Evolutionary conservation across 2,113 vertebrate genomes (phyloP).

Genomic region (Leptocoma aspasia): DNA sequence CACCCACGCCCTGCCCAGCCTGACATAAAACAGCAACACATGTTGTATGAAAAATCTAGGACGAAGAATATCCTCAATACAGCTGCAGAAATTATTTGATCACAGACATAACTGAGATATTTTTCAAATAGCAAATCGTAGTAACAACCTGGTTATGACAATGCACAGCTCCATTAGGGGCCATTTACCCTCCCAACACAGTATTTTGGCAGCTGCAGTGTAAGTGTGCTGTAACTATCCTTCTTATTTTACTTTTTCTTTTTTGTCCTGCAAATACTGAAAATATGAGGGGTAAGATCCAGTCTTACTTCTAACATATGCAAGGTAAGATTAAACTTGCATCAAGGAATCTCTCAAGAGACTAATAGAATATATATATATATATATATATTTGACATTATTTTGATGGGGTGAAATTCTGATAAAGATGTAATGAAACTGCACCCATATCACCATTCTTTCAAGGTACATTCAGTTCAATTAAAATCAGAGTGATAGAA

Average conservation of each 20-base stretch:
- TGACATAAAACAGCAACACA: background rate
- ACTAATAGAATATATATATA: background rate
- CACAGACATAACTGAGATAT: background rate
- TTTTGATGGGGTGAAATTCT: background rate
- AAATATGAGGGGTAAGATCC: background rate
- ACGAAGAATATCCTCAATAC: background rate
- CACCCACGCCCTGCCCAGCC: fast-evolving
- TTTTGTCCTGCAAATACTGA: background rate
- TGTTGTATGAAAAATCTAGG: background rate
- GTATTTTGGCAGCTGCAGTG: background rate
- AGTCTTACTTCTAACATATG: background rate
- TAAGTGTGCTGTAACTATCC: background rate
- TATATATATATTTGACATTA: background rate
- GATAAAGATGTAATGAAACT: background rate
- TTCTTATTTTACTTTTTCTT: background rate
- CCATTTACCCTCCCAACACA: background rate
- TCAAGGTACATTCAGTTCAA: background rate
- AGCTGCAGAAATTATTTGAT: background rate
- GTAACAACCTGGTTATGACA: background rate
- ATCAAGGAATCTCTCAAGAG: background rate
- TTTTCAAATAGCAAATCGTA: background rate
- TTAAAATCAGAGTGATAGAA: background rate
- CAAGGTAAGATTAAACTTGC: background rate
- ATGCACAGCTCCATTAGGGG: background rate
- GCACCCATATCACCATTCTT: background rate